phyloP scores from a whole-genome alignment of 2,888 invertebrate species.

The Mayetiola destructor region DNA sequence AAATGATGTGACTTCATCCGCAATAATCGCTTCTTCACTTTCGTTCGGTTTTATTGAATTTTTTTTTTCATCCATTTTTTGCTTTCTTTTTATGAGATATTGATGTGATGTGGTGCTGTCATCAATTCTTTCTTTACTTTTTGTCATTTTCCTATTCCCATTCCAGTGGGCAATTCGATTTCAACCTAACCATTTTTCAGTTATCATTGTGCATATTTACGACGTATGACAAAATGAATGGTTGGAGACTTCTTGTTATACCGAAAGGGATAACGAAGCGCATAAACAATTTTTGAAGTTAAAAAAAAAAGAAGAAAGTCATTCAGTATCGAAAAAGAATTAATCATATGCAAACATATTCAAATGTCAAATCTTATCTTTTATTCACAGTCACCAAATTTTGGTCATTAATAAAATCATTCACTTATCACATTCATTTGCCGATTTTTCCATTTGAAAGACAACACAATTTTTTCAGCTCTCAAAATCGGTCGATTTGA shows the following conservation, averaged over 20 bases:
- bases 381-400: conserved; percentile 5
- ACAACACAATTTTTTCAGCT: too few species aligned
- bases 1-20: conserved; percentile 1
- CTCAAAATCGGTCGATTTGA: too few species aligned
- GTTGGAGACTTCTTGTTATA: too few species aligned
- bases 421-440: conserved; percentile 9
- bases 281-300: too few species aligned
- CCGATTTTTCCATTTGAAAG: too few species aligned
- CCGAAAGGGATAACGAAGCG: too few species aligned
- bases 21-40: not conserved
- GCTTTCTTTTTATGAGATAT: not conserved
- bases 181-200: too few species aligned
- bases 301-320: too few species aligned
- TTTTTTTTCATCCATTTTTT: conserved; percentile 8
- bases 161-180: not conserved
- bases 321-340: not conserved
- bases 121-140: not conserved
- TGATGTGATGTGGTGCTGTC: not conserved
- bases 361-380: conserved; percentile 5
- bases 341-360: conserved; percentile 6
- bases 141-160: not conserved
- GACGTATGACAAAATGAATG: too few species aligned
- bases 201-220: too few species aligned
- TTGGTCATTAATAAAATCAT: not conserved
- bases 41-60: conserved; percentile 3